Base-by-base conservation (phyloP, 2,797 vertebrate species). In the Premnoplex brunnescens region DNA sequence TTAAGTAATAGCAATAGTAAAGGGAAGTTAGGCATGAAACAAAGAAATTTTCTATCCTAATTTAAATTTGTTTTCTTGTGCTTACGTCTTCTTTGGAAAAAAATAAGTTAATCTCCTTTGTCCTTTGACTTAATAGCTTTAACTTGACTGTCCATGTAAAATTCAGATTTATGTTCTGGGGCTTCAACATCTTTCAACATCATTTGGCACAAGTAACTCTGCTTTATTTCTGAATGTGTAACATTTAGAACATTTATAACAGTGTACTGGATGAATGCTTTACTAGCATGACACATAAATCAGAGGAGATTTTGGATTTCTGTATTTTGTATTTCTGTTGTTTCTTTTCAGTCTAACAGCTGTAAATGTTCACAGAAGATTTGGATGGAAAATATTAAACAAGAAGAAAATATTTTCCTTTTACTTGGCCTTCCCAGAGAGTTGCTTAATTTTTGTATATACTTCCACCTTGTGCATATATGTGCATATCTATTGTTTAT, bases 121-220 rank as follows among this genome's bases (percentile, higher is more conserved):
- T 60, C 80, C 66, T 23, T 59, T 96, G 73, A 72, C 26, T 93
- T 95, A 83, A 71, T 51, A 71, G 14, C 15, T 92, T 95, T 43
- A 85, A 85, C 62, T 54, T 83, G 52, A 60, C 18, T 30, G 10
- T 77, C 62, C 28, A 21, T 79, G 10, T 73, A 80, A 88, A 90
- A 88, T 66, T 79, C 32, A 77, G 22, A 73, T 74, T 90, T 84
- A 18, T 74, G 21, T 89, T 96, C 83, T 83, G 27, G 12, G 44
- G 10, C 76, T 89, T 87, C 39, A 92, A 56, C 18, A 60, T 76
- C 15, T 37, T 76, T 74, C 76, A 48, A 48, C 46, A 48, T 24
- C 85, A 4, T 86, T 52, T 69, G 63, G 7, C 43, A 41, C 28
- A 81, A 85, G 51, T 46, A 56, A 63, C 22, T 71, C 9, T 66